These are phyloP conservation scores for Lepidocolaptes lacrymiger DNA, from an alignment of 2,797 vertebrate genomes.

Conservation along the genomic window DNA sequence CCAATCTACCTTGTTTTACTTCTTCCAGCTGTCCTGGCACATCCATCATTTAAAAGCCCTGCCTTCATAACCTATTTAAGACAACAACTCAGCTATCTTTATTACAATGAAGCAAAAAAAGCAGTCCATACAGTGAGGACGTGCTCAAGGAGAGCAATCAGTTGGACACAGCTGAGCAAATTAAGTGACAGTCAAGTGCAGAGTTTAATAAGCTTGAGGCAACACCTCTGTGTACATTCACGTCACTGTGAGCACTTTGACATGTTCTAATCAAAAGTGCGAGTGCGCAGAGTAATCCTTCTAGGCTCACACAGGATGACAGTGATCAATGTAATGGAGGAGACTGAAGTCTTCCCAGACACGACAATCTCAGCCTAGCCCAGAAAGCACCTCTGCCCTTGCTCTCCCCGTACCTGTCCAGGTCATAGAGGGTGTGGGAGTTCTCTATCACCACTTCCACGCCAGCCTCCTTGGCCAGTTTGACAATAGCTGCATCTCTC, in stretches of 20 bases:
- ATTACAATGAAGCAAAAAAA: not conserved
- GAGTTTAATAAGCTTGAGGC: slow-evolving; percentile 31
- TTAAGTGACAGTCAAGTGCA: not conserved
- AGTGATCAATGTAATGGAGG: not conserved
- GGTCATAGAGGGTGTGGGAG: slow-evolving; percentile 93
- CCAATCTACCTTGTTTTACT: slow-evolving; percentile 33
- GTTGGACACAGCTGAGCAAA: not conserved
- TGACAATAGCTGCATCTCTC: slow-evolving; percentile 91
- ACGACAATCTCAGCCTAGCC: not conserved
- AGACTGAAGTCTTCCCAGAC: not conserved
- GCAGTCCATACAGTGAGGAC: not conserved
- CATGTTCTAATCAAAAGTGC: not conserved
- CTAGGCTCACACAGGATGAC: not conserved
- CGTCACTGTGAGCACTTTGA: slow-evolving; percentile 18
- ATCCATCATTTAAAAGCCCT: slow-evolving; percentile 19
- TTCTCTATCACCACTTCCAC: slow-evolving; percentile 92
- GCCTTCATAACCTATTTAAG: not conserved
- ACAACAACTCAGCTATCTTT: not conserved
- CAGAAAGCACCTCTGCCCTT: not conserved
- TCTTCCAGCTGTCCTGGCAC: slow-evolving; percentile 25
- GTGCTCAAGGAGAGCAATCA: slow-evolving; percentile 2
- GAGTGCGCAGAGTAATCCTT: not conserved
- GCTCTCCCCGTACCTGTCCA: slow-evolving; percentile 84
- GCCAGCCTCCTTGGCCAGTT: slow-evolving; percentile 93
- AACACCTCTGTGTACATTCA: slow-evolving; percentile 3